phyloP scores from a whole-genome alignment of 1,140 invertebrate genomes.

The Linepithema humile region DNA sequence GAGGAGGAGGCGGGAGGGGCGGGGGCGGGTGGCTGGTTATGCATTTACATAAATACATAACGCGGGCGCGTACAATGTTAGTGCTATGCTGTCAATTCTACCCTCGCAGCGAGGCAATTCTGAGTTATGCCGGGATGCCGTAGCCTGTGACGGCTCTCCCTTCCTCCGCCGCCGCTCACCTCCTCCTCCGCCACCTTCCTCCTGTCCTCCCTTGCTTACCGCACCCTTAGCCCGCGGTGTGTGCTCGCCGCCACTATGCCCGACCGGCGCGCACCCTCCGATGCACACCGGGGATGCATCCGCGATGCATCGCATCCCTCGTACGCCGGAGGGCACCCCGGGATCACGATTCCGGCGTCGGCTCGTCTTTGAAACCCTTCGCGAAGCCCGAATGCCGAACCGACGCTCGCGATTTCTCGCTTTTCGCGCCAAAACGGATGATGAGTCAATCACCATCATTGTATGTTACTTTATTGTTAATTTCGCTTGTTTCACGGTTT shows the following conservation, averaged over 20 bases:
- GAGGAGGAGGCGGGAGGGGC: slow-evolving; percentile 37
- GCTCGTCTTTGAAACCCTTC: slow-evolving; percentile 4
- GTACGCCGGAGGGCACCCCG: not conserved
- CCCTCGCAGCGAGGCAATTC: slow-evolving; percentile 83
- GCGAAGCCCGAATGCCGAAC: not conserved
- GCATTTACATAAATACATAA: slow-evolving; percentile 86
- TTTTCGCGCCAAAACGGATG: too few relatives aligned
- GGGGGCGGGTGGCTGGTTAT: slow-evolving; percentile 76
- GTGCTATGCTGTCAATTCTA: slow-evolving; percentile 84
- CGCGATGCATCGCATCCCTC: slow-evolving; percentile 16
- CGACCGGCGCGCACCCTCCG: slow-evolving; percentile 13
- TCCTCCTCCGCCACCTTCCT: not conserved
- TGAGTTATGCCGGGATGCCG: slow-evolving; percentile 83
- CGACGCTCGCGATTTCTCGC: not conserved
- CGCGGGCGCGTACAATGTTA: slow-evolving; percentile 84
- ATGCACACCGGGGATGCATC: slow-evolving; percentile 25
- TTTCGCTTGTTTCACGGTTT: not conserved
- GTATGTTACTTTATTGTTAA: not conserved
- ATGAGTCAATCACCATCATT: not conserved
- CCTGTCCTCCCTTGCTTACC: slow-evolving; percentile 30
- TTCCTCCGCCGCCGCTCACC: slow-evolving; percentile 41
- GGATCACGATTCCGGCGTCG: slow-evolving; percentile 10
- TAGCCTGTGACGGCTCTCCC: slow-evolving; percentile 76
- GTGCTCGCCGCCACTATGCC: slow-evolving; percentile 2
- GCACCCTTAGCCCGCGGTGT: slow-evolving; percentile 45